Evolutionary conservation across 2,888 invertebrate species (phyloP).

Genomic region (Brachyptera risi): DNA sequence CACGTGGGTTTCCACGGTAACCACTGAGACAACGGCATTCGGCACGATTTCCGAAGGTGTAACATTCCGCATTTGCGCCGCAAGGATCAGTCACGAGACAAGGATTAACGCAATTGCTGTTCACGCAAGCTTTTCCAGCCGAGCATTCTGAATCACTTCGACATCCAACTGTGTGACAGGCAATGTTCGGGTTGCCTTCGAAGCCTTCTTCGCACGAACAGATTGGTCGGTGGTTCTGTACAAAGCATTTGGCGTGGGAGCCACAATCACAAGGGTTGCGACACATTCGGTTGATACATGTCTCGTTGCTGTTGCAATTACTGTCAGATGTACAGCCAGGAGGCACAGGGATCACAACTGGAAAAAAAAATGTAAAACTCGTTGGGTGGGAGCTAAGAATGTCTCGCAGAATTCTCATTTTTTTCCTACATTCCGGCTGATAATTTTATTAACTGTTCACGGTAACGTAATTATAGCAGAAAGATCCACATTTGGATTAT

Average conservation of each 20-base stretch:
- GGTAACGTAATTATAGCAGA: too few species aligned
- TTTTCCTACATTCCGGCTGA: too few species aligned
- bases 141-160: conserved; percentile 79
- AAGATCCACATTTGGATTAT: too few species aligned
- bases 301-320: conserved; percentile 73
- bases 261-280: conserved; percentile 87
- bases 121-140: conserved; percentile 76
- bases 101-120: conserved; percentile 81
- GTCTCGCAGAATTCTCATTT: too few species aligned
- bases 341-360: conserved; percentile 54
- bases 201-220: conserved; percentile 81
- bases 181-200: conserved; percentile 81
- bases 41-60: conserved; percentile 64
- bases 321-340: conserved; percentile 73
- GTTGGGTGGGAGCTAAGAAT: too few species aligned
- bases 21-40: conserved; percentile 79
- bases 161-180: conserved; percentile 76
- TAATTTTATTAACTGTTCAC: too few species aligned
- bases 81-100: conserved; percentile 77
- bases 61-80: conserved; percentile 79
- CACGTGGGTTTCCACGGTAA: conserved; percentile 72
- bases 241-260: conserved; percentile 73
- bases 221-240: conserved; percentile 78
- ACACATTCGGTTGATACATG: conserved; percentile 82
- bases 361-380: too few species aligned